A percentile compares a stretch with the other conserved stretches of the same genome.
phyloP scores from a whole-genome alignment of 2,797 vertebrate species.

The Aulostomus chinensis region DNA sequence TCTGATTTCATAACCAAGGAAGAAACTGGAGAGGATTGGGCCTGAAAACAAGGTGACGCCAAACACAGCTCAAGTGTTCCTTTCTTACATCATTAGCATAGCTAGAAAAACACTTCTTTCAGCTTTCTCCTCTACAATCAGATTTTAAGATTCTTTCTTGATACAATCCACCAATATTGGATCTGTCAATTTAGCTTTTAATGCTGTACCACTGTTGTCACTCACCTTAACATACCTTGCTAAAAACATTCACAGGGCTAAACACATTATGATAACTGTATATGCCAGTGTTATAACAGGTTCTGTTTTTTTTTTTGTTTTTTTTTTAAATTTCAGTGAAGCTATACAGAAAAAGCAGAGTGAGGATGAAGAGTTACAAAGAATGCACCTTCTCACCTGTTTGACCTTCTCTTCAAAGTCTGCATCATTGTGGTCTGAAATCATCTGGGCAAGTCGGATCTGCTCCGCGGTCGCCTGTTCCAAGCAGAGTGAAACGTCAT shows the following conservation, averaged over 20 bases:
- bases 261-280: no score
- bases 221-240: no score
- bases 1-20: neutral
- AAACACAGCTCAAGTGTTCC: neutral
- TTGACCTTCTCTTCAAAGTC: constrained; percentile 99
- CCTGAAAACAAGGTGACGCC: neutral
- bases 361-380: neutral
- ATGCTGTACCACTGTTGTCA: no score
- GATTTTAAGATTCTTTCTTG: neutral
- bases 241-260: no score
- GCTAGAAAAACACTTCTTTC: neutral
- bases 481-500: constrained; percentile 5
- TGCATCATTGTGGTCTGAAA: constrained; percentile 98
- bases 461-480: constrained; percentile 96
- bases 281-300: neutral
- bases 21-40: neutral
- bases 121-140: no score
- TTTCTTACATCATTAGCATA: neutral
- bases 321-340: no score
- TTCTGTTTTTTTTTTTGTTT: no score
- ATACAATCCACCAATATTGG: neutral
- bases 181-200: neutral
- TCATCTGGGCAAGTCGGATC: constrained; percentile 99
- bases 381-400: constrained; percentile 81
- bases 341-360: neutral